These are phyloP conservation scores for Bradypodion pumilum DNA, from an alignment of 2,797 vertebrate species.

Conservation along the genomic window DNA sequence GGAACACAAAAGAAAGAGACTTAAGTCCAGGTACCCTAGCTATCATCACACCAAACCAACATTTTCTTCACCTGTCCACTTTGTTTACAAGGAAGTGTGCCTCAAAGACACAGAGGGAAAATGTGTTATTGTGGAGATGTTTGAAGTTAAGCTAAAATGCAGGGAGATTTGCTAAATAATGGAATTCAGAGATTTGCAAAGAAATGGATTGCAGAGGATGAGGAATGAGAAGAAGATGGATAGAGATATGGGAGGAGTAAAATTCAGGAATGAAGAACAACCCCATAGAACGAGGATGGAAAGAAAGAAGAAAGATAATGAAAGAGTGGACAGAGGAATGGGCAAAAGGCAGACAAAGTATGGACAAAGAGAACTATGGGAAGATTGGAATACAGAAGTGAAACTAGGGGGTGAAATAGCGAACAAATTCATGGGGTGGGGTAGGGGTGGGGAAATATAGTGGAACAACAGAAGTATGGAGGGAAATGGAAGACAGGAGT, in stretches of 20 bases:
- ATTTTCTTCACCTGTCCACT: neutral
- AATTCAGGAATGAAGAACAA: neutral
- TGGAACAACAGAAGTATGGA: neutral
- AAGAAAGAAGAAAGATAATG: neutral
- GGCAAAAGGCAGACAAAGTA: neutral
- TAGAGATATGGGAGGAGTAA: too few species aligned
- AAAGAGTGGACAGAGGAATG: neutral
- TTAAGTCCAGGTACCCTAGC: neutral
- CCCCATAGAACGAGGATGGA: neutral
- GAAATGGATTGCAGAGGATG: neutral
- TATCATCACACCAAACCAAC: neutral
- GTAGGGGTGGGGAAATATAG: neutral
- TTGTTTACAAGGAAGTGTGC: neutral
- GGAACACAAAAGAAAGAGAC: too few species aligned
- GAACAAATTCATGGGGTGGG: neutral
- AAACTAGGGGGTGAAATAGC: neutral
- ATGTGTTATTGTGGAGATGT: too few species aligned
- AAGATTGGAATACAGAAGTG: neutral
- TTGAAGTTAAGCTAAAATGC: too few species aligned
- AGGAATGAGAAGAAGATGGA: neutral
- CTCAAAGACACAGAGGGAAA: neutral
- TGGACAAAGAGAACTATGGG: neutral
- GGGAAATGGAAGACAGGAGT: neutral
- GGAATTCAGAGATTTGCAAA: too few species aligned
- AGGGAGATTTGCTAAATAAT: too few species aligned